A percentile compares a stretch with the other conserved stretches of the same genome.
Evolutionary conservation across 2,113 vertebrate species (phyloP).

Genomic region (Bolborhynchus lineola): DNA sequence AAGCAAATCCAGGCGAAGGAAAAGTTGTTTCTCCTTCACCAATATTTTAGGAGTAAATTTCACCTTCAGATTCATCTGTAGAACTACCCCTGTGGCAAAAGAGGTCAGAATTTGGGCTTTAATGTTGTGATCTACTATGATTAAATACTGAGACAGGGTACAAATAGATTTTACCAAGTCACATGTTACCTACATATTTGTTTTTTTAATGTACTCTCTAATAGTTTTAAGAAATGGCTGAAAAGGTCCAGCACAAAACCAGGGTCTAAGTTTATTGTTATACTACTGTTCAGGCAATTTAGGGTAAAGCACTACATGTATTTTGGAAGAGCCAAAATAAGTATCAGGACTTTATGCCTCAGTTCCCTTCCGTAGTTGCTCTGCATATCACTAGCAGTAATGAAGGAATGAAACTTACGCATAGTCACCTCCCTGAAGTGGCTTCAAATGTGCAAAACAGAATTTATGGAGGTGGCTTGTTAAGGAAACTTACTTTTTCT

Average conservation of each 20-base stretch:
- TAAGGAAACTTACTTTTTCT: not conserved
- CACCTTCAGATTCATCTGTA: not conserved
- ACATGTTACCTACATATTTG: not conserved
- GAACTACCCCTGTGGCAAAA: not conserved
- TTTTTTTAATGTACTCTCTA: not conserved
- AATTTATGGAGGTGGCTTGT: not conserved
- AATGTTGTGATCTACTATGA: not conserved
- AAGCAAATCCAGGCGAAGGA: conserved; percentile 26
- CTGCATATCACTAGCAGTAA: not conserved
- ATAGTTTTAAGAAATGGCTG: not conserved
- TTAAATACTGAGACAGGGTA: not conserved
- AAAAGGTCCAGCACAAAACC: not conserved
- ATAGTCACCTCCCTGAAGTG: not conserved
- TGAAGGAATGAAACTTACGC: not conserved
- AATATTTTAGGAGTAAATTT: not conserved
- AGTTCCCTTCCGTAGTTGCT: not conserved
- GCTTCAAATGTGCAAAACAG: not conserved
- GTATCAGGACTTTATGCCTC: not conserved
- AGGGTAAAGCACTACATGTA: not conserved
- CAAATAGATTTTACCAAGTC: not conserved
- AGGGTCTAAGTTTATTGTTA: not conserved
- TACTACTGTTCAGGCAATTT: not conserved
- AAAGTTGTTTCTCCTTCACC: conserved; percentile 30
- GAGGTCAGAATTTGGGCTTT: not conserved
- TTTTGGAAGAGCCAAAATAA: not conserved